A percentile compares a stretch with the other conserved stretches of the same genome.
These are phyloP conservation scores for Ciconia boyciana DNA, from an alignment of 2,113 vertebrate genomes.

Conservation along the genomic window DNA sequence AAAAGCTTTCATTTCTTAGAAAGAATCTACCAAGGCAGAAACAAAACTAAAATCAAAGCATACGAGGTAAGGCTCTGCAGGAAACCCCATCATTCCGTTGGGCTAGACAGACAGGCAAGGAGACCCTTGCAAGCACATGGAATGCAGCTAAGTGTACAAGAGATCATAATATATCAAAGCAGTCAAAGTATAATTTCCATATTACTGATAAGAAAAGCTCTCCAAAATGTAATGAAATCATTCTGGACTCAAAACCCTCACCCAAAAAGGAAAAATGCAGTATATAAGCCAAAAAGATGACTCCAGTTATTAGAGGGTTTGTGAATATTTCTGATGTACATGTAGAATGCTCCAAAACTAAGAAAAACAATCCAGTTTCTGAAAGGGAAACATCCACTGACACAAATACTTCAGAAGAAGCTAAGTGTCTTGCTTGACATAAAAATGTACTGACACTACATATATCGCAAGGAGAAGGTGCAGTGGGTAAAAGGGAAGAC, in stretches of 20 bases:
- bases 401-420: neutral
- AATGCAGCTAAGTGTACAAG: neutral
- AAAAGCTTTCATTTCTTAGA: neutral
- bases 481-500: neutral
- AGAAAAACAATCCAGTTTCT: neutral
- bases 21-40: neutral
- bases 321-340: neutral
- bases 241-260: neutral
- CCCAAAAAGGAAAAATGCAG: neutral
- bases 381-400: neutral
- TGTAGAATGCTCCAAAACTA: neutral
- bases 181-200: neutral
- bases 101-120: neutral
- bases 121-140: neutral
- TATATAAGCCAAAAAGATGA: neutral
- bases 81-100: neutral
- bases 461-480: accelerated
- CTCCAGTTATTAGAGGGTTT: neutral
- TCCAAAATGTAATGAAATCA: neutral
- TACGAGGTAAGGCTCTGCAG: neutral
- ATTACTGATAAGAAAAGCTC: neutral
- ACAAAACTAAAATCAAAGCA: neutral
- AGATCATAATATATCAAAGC: neutral
- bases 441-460: no score
- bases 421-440: neutral